Evolutionary conservation across 2,113 vertebrate species (phyloP), one percentile per base, ranked within the genome.

Genomic region (Menura novaehollandiae): DNA sequence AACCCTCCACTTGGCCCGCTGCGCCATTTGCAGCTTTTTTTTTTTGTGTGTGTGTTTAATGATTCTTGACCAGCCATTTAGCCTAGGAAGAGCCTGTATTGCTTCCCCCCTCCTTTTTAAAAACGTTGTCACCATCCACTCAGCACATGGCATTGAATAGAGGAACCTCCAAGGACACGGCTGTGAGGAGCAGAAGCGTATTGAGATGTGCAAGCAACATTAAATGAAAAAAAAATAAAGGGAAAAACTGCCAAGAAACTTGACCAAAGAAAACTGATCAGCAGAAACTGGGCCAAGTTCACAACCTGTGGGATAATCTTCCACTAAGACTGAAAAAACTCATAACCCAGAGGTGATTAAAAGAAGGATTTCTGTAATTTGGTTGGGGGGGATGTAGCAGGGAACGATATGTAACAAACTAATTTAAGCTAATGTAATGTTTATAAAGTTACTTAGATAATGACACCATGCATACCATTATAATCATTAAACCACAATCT

Each of bases 381-480:
- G 85, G 13, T 49, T 12, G 56, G 46, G 62, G 21, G 24, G 27
- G 6, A 51, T 56, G n/a, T 46, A 22, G 14, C 21, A 44, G 32
- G 11, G 4, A 28, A 56, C 43, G 13, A 69, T 67, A 69, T 81
- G 91, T 96, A 97, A 96, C 95, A 94, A 97, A 97, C 93, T 95
- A 96, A 97, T 98, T 96, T 98, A 95, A 95, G 96, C 96, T 97
- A 98, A 98, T 98, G 94, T 90, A 89, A 97, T 97, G 97, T 98
- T 98, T 98, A 98, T 97, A 92, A 85, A 97, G 93, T 96, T 96
- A 96, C 95, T 97, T 84, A 81, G 96, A 97, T 98, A 98, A 98
- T 98, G 96, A 98, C 94, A 97, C 97, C 95, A 93, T 91, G 97
- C 82, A 78, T 91, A 81, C 90, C 93, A 97, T 98, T 97, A 97